phyloP scores from a whole-genome alignment of 2,113 vertebrate species.

The Heptranchias perlo region DNA sequence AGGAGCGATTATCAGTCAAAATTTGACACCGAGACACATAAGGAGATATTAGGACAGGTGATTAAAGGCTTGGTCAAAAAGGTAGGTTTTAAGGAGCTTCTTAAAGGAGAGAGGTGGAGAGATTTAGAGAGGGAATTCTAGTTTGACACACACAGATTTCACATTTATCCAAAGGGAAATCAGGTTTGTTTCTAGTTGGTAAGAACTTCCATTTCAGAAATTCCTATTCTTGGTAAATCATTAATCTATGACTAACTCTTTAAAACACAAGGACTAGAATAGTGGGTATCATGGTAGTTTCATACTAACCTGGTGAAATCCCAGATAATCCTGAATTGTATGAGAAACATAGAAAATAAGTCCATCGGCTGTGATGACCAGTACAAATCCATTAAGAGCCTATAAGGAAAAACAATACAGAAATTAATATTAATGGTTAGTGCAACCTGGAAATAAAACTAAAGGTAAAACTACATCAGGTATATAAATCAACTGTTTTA shows the following conservation, averaged over 20 bases:
- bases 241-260: background rate
- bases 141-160: too few relatives aligned
- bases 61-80: too few relatives aligned
- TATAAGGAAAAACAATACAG: conserved; percentile 40
- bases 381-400: conserved; percentile 64
- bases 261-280: background rate
- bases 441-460: background rate
- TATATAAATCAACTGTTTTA: background rate
- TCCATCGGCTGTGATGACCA: conserved; percentile 61
- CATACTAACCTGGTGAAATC: conserved; percentile 65
- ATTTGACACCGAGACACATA: too few relatives aligned
- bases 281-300: background rate
- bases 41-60: too few relatives aligned
- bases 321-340: conserved; percentile 66
- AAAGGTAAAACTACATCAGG: background rate
- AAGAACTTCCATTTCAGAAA: background rate
- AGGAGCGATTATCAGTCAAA: too few relatives aligned
- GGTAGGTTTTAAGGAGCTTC: too few relatives aligned
- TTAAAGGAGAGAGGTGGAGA: too few relatives aligned
- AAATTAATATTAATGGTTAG: background rate
- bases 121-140: too few relatives aligned
- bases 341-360: conserved; percentile 65
- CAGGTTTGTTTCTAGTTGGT: background rate
- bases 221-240: background rate
- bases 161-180: background rate